Base-by-base conservation (phyloP, 2,113 vertebrate species). In the Cyanoderma ruficeps region DNA sequence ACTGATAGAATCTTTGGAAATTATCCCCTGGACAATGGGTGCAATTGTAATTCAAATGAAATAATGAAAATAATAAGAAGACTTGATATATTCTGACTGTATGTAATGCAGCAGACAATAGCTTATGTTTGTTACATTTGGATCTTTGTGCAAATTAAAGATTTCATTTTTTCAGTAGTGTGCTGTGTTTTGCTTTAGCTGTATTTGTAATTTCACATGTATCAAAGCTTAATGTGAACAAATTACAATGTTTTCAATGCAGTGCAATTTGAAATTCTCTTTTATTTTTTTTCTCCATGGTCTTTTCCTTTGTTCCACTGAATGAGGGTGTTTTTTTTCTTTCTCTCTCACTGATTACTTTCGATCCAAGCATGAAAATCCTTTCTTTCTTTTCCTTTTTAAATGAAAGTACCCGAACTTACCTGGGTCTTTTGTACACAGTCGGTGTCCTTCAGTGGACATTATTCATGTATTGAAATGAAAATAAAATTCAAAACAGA, bases 11-110 rank as follows among this genome's bases (percentile, higher is more conserved):
- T 91, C 57, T 89, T 70, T 89, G 70, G 39, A 91, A 94, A 79
- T 85, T 72, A 89, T 56, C 16, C 55, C 24, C 31, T 87, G 70
- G 64, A 61, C 78, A 90, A 27, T 42, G 27, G 70, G 33, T 80
- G 39, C 47, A 86, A 47, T 77, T 95, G 71, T 94, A 86, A 90
- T 93, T 94, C 75, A 92, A 95, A 75, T 90, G 16, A 93, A 91
- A 85, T 93, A 90, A 87, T 81, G 27, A 9, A 67, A 50, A 33
- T 91, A 91, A 72, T 60, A 93, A 72, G 18, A 86, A 5, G 10
- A 63, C 21, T 81, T 72, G 18, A 50, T 93, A 15, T 65, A 47
- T 88, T 83, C 91, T 93, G 82, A 75, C 55, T 83, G 33, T 56
- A 69, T 79, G 65, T 67, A 80, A 80, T 74, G 22, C 79, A 91